phyloP scores from a whole-genome alignment of 1,140 invertebrate genomes.

The Drosophila orosa region DNA sequence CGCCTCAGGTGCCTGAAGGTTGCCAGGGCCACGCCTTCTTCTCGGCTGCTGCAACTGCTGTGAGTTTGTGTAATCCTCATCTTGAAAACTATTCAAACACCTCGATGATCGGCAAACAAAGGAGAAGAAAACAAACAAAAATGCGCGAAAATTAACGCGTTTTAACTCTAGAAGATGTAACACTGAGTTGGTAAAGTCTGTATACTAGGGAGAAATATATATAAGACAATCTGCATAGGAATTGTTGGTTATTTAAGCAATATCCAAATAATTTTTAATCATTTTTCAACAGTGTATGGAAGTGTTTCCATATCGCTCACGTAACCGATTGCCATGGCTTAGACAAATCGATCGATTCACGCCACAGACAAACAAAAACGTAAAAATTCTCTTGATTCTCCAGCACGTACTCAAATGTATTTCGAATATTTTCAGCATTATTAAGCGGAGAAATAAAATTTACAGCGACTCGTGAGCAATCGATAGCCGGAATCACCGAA shows the following conservation, averaged over 20 bases:
- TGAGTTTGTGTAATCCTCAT: constrained; percentile 37
- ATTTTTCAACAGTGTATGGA: constrained; percentile 5
- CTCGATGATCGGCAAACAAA: constrained; percentile 38
- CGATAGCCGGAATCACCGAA: constrained; percentile 42
- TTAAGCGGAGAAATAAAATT: constrained; percentile 35
- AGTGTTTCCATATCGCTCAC: constrained; percentile 5
- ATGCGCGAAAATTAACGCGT: constrained; percentile 59
- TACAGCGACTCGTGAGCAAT: constrained; percentile 55
- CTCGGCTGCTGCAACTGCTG: constrained; percentile 26
- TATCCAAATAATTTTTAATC: background rate
- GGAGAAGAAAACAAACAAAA: constrained; percentile 59
- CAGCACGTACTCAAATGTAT: constrained; percentile 56
- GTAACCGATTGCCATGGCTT: constrained; percentile 12
- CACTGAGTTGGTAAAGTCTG: constrained; percentile 34
- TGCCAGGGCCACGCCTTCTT: constrained; percentile 25
- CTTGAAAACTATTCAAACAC: constrained; percentile 44
- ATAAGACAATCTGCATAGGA: too few species aligned
- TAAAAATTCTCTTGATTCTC: constrained; percentile 28
- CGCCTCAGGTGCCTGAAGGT: constrained; percentile 51
- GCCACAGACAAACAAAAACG: constrained; percentile 37
- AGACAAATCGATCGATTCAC: constrained; percentile 52
- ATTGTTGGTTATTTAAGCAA: background rate
- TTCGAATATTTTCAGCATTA: constrained; percentile 46
- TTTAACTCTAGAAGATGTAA: constrained; percentile 38
- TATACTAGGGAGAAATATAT: too few species aligned